A percentile compares a stretch with the other conserved stretches of the same genome.
These are phyloP conservation scores for Xanthorhoe designata DNA, from an alignment of 2,888 invertebrate species.

Conservation along the genomic window DNA sequence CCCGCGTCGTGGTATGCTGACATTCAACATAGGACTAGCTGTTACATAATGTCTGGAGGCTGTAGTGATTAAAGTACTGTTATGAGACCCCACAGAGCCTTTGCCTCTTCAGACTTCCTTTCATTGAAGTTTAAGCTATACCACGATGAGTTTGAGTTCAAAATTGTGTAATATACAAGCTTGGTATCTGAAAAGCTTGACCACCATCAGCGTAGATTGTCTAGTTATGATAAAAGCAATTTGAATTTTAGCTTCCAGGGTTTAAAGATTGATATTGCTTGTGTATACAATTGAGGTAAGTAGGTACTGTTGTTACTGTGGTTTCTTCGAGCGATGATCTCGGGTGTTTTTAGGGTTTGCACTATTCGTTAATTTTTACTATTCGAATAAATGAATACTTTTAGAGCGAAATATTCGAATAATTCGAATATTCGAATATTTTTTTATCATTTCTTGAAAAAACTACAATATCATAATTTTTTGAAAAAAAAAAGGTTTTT, in stretches of 20 bases:
- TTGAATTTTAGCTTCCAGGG: neutral
- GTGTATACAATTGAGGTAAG: neutral
- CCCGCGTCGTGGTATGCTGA: constrained; percentile 66
- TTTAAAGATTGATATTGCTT: constrained; percentile 2
- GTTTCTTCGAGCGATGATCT: constrained; percentile 75
- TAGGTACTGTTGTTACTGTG: neutral
- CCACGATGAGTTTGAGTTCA: neutral
- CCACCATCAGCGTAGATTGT: neutral
- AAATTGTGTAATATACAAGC: neutral
- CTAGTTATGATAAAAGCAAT: constrained; percentile 1
- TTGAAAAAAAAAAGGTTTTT: too few relatives aligned
- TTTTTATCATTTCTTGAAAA: too few relatives aligned
- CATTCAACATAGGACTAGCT: constrained; percentile 75
- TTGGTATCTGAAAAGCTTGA: constrained; percentile 4
- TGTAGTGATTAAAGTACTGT: constrained; percentile 79
- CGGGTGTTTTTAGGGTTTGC: too few relatives aligned
- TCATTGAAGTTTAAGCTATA: constrained; percentile 10
- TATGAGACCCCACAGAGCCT: constrained; percentile 74
- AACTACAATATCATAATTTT: too few relatives aligned
- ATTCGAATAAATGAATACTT: too few relatives aligned
- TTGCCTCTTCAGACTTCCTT: neutral
- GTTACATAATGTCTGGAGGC: constrained; percentile 79
- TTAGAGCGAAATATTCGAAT: too few relatives aligned
- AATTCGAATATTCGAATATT: too few relatives aligned
- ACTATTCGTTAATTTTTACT: too few relatives aligned